Percentiles rank a stretch among this genome's conserved stretches.
Evolutionary conservation across 2,113 vertebrate genomes (phyloP).

Genomic region (Pelodiscus sinensis): DNA sequence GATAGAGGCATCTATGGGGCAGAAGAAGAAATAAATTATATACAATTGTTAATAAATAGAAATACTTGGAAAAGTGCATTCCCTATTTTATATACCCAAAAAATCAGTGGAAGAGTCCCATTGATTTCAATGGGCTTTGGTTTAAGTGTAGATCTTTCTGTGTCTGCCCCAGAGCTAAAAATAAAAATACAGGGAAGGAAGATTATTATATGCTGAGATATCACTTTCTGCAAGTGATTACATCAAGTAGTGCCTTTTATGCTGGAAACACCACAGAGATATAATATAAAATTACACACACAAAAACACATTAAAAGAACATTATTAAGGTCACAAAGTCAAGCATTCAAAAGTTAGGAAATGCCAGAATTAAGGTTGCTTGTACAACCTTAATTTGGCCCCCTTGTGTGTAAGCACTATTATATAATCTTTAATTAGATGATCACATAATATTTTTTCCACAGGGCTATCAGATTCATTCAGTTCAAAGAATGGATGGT

Average conservation of each 20-base stretch:
- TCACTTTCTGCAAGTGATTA: background rate
- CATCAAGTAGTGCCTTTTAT: background rate
- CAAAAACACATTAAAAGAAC: background rate
- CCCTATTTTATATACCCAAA: background rate
- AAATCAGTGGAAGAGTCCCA: background rate
- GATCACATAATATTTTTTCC: background rate
- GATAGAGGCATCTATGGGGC: background rate
- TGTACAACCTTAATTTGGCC: background rate
- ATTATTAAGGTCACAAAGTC: background rate
- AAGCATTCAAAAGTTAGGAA: background rate
- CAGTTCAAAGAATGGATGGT: background rate
- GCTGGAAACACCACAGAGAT: background rate
- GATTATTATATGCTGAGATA: background rate
- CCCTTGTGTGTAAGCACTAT: background rate
- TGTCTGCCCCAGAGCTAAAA: background rate
- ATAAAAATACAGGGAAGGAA: background rate
- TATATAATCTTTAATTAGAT: background rate
- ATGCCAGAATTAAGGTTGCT: background rate
- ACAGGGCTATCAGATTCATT: background rate
- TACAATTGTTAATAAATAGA: background rate
- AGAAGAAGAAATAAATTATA: background rate
- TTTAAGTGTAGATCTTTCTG: background rate
- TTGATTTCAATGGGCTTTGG: background rate
- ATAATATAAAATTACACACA: background rate
- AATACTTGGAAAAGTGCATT: background rate